phyloP scores from a whole-genome alignment of 2,888 invertebrate genomes.

The Leucophenga montana region DNA sequence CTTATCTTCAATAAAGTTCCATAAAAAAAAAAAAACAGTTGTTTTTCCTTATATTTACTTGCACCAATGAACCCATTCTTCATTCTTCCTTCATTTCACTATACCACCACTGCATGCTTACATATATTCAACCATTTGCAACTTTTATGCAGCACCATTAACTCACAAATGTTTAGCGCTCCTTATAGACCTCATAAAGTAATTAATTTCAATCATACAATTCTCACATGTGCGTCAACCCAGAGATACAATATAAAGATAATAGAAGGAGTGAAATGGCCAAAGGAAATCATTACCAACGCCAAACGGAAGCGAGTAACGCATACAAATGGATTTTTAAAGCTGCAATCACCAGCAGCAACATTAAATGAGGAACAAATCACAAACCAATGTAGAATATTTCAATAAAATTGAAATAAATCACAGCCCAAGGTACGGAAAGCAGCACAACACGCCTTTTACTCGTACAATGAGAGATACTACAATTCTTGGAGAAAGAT shows the following conservation, averaged over 20 bases:
- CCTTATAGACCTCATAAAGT: constrained; percentile 19
- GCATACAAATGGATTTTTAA: constrained; percentile 16
- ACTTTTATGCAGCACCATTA: too few relatives aligned
- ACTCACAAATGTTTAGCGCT: not conserved
- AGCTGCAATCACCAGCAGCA: not conserved
- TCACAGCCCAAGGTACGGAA: constrained; percentile 8
- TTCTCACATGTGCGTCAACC: constrained; percentile 16
- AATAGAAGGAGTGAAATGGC: constrained; percentile 7
- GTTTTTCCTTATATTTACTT: too few relatives aligned
- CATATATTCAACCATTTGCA: too few relatives aligned
- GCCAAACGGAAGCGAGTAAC: constrained; percentile 17
- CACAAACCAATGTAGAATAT: constrained; percentile 16
- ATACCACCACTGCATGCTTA: too few relatives aligned
- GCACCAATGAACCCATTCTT: too few relatives aligned
- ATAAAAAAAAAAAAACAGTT: too few relatives aligned
- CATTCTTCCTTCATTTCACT: too few relatives aligned
- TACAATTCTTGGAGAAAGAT: too few relatives aligned
- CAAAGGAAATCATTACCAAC: constrained; percentile 24
- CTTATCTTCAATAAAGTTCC: too few relatives aligned
- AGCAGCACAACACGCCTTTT: constrained; percentile 4
- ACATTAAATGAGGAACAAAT: not conserved
- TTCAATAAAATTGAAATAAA: constrained; percentile 26
- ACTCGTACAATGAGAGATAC: not conserved
- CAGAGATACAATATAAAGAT: not conserved
- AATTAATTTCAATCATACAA: constrained; percentile 24